Percentiles rank a stretch among this genome's conserved stretches.
These are phyloP conservation scores for Callimorpha dominula DNA, from an alignment of 2,888 invertebrate genomes.

Conservation along the genomic window DNA sequence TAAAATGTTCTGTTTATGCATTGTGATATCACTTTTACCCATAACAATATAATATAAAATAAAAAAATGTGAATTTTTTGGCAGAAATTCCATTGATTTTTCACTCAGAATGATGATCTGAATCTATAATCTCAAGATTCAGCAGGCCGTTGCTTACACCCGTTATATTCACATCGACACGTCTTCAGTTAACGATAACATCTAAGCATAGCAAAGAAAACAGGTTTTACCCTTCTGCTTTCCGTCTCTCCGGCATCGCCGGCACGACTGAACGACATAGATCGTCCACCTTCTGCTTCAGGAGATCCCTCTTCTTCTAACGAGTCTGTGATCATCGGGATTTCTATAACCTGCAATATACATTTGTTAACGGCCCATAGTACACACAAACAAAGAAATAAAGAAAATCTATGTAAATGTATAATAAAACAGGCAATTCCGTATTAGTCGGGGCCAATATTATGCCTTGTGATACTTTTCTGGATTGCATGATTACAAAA, in stretches of 20 bases:
- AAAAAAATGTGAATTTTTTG: too few species aligned
- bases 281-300: constrained; percentile 90
- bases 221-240: constrained; percentile 62
- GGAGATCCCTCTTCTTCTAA: constrained; percentile 94
- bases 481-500: too few species aligned
- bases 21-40: too few species aligned
- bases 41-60: too few species aligned
- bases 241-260: constrained; percentile 66
- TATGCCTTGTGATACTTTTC: too few species aligned
- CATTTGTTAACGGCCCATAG: neutral
- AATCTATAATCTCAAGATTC: too few species aligned
- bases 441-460: neutral
- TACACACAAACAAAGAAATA: neutral
- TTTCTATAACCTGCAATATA: constrained; percentile 91
- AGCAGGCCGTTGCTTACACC: too few species aligned
- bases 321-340: constrained; percentile 90
- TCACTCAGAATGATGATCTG: too few species aligned
- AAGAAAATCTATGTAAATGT: neutral
- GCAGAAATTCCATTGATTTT: too few species aligned
- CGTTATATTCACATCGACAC: too few species aligned
- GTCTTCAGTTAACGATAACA: too few species aligned
- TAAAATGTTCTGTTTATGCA: too few species aligned
- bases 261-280: constrained; percentile 74
- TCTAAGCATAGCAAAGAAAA: neutral
- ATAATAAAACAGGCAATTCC: neutral